Evolutionary conservation across 2,113 vertebrate species (phyloP).

Genomic region (Athene cunicularia): DNA sequence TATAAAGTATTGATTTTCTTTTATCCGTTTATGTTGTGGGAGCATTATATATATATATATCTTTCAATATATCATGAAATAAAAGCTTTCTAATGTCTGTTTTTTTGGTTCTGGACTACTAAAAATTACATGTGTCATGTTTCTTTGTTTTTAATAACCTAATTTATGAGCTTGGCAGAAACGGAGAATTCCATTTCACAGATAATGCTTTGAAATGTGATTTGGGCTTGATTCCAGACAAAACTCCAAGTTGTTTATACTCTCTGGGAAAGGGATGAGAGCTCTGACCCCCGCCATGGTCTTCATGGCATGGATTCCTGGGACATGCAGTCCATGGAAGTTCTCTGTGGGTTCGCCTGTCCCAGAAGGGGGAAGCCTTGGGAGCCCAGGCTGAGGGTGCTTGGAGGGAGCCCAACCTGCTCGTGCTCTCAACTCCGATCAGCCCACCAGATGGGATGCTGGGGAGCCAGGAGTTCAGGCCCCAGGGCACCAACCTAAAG

Average conservation of each 20-base stretch:
- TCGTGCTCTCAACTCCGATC: neutral
- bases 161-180: neutral
- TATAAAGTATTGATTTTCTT: neutral
- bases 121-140: neutral
- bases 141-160: neutral
- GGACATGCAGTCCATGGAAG: accelerated
- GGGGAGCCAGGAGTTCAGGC: neutral
- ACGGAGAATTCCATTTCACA: neutral
- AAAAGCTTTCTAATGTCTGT: neutral
- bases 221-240: neutral
- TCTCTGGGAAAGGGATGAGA: neutral
- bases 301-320: accelerated
- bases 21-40: neutral
- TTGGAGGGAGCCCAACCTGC: neutral
- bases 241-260: neutral
- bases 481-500: neutral
- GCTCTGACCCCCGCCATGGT: neutral
- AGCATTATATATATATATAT: neutral
- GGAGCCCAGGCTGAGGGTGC: neutral
- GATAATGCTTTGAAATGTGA: neutral
- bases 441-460: neutral
- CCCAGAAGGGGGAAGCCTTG: neutral
- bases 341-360: neutral
- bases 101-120: neutral
- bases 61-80: neutral